These are phyloP conservation scores for Aradophagus sp. DNA, from an alignment of 1,140 invertebrate species.

Conservation along the genomic window DNA sequence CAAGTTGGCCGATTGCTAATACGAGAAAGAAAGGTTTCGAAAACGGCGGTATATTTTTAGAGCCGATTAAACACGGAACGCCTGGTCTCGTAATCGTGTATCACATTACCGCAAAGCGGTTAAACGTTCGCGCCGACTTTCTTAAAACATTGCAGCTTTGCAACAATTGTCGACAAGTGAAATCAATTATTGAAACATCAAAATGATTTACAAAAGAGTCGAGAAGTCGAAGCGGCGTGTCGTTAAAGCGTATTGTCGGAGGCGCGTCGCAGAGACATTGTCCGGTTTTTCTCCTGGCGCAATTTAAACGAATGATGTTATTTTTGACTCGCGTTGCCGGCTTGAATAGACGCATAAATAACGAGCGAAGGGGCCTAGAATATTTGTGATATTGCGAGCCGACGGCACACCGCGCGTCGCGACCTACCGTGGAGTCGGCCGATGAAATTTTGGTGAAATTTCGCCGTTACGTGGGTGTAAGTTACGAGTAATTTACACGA, in stretches of 20 bases:
- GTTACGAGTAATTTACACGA: slow-evolving; percentile 54
- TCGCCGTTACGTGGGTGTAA: slow-evolving; percentile 49
- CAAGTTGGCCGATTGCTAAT: too few relatives aligned
- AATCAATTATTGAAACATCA: too few relatives aligned
- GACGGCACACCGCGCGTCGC: slow-evolving; percentile 15
- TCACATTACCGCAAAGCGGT: too few relatives aligned
- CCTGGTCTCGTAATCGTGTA: too few relatives aligned
- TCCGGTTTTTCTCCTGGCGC: slow-evolving; percentile 15
- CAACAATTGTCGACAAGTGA: too few relatives aligned
- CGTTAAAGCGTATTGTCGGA: slow-evolving; percentile 3
- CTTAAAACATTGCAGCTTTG: too few relatives aligned
- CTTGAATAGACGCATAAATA: slow-evolving; percentile 49
- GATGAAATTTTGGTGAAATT: slow-evolving; percentile 52
- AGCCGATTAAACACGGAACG: too few relatives aligned
- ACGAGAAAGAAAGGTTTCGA: too few relatives aligned
- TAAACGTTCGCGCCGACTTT: too few relatives aligned
- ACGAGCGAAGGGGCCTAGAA: slow-evolving; percentile 25
- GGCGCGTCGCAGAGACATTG: slow-evolving; percentile 6
- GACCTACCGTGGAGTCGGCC: slow-evolving; percentile 29
- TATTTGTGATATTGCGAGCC: slow-evolving; percentile 37
- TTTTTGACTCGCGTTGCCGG: slow-evolving; percentile 26
- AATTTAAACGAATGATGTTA: slow-evolving; percentile 26
- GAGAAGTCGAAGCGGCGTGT: too few relatives aligned
- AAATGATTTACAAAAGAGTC: too few relatives aligned
- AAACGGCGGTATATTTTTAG: too few relatives aligned